Evolutionary conservation across 2,888 invertebrate species (phyloP).

Genomic region (Ennomos fuscantarius): DNA sequence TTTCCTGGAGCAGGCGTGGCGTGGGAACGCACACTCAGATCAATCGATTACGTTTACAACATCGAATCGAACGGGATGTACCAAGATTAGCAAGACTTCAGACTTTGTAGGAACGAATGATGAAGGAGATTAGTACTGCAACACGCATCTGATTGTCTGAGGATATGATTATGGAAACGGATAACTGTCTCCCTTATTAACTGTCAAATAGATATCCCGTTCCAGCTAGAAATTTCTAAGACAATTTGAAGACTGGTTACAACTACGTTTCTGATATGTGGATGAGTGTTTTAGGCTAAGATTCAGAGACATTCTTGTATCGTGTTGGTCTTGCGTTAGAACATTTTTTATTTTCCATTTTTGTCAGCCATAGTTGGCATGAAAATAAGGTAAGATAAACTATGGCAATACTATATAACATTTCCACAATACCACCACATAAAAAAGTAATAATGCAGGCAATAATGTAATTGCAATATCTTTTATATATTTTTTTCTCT

Average conservation of each 20-base stretch:
- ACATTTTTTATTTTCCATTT: too few relatives aligned
- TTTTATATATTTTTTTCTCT: too few relatives aligned
- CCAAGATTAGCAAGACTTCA: slow-evolving; percentile 51
- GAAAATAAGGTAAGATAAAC: too few relatives aligned
- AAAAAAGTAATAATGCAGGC: too few relatives aligned
- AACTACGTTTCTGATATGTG: background rate
- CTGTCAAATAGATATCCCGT: slow-evolving; percentile 7
- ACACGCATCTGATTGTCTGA: slow-evolving; percentile 8
- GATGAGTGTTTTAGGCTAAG: too few relatives aligned
- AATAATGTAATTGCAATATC: too few relatives aligned
- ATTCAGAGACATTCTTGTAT: too few relatives aligned
- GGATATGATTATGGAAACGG: slow-evolving; percentile 23
- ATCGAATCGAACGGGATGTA: slow-evolving; percentile 59
- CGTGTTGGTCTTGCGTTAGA: too few relatives aligned
- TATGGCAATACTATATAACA: too few relatives aligned
- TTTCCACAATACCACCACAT: too few relatives aligned
- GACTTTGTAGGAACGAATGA: slow-evolving; percentile 39
- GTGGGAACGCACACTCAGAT: slow-evolving; percentile 85
- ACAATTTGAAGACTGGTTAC: slow-evolving; percentile 12
- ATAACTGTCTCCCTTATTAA: slow-evolving; percentile 5
- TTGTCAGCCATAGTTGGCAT: too few relatives aligned
- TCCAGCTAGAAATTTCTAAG: slow-evolving; percentile 10
- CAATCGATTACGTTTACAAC: slow-evolving; percentile 82
- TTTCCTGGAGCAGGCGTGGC: slow-evolving; percentile 88
- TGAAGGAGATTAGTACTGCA: slow-evolving; percentile 19